phyloP scores from a whole-genome alignment of 2,113 vertebrate genomes.

The Larimichthys polyactis region DNA sequence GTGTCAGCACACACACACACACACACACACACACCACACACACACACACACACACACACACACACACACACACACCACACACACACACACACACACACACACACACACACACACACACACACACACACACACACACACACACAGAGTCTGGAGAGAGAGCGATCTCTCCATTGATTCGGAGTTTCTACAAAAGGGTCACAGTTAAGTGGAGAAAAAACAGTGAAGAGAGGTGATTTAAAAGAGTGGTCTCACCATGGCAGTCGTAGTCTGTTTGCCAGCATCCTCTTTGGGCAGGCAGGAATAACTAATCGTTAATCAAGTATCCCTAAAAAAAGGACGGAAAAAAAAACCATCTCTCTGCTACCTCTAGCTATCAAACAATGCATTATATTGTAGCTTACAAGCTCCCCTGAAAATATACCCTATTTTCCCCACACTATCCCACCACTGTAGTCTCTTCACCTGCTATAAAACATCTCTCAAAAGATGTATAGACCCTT shows the following conservation, averaged over 20 bases:
- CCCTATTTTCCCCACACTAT: background rate
- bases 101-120: conserved; percentile 6
- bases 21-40: conserved; percentile 13
- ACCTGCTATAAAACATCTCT: background rate
- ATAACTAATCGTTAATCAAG: background rate
- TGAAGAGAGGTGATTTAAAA: conserved; percentile 31
- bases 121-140: conserved; percentile 18
- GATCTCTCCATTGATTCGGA: conserved; percentile 49
- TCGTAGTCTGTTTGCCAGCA: background rate
- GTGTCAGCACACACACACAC: background rate
- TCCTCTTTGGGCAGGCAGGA: background rate
- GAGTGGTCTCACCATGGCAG: conserved; percentile 3
- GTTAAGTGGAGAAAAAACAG: conserved; percentile 54
- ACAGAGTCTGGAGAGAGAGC: conserved; percentile 15
- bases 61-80: conserved; percentile 19
- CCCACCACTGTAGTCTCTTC: background rate
- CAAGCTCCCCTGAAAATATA: background rate
- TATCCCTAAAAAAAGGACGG: background rate
- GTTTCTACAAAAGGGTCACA: conserved; percentile 58
- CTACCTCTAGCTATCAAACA: background rate
- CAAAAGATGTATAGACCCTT: background rate
- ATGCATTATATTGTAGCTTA: background rate
- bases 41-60: conserved; percentile 17
- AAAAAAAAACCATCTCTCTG: background rate
- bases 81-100: background rate